Conservation (phyloP, 2,797 vertebrate genomes). For the Gobionotothen gibberifrons region DNA sequence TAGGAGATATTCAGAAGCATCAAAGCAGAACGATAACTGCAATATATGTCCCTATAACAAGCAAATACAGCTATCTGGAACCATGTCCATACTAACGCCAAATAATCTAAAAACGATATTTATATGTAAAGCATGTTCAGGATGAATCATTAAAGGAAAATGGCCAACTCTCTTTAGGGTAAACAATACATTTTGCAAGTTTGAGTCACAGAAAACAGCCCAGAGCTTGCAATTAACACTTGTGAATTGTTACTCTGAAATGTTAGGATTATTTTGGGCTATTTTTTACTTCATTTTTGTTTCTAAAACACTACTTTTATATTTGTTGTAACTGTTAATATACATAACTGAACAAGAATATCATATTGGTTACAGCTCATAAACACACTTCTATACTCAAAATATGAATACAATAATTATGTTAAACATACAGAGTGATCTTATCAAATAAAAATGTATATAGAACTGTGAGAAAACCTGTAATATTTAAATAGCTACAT, state of each 20-base stretch:
- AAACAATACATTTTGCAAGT: not conserved
- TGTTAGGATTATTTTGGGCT: not conserved
- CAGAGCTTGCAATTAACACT: not conserved
- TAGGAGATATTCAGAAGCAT: no score
- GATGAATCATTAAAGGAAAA: not conserved
- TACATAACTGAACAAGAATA: not conserved
- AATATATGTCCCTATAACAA: no score
- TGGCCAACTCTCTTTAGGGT: not conserved
- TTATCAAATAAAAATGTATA: not conserved
- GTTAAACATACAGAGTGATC: not conserved
- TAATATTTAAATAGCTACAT: not conserved
- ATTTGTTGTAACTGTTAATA: not conserved
- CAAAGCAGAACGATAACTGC: no score
- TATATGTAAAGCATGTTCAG: not conserved
- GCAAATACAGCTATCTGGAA: no score
- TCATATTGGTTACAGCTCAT: not conserved
- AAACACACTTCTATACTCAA: not conserved
- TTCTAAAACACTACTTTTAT: not conserved
- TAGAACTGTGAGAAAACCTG: not conserved
- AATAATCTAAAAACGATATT: no score
- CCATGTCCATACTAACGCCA: no score
- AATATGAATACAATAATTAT: not conserved
- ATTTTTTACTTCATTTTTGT: not conserved
- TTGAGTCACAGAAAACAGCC: not conserved
- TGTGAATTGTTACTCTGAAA: no score